Base-by-base conservation (phyloP, 64 coral and sea anemone genomes). In the Stichodactyla helianthus region DNA sequence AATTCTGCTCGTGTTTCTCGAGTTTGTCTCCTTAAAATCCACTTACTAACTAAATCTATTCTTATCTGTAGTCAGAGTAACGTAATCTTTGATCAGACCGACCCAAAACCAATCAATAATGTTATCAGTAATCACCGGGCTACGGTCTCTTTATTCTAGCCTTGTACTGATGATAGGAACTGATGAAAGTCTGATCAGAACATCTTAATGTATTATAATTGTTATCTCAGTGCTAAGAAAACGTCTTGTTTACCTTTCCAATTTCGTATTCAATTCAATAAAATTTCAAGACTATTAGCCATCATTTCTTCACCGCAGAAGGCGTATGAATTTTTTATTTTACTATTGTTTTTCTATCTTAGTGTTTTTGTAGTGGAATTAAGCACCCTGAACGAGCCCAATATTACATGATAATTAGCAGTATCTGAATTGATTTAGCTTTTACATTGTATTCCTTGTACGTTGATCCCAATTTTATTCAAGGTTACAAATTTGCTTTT, bases 21-120 rank as follows among this genome's bases (percentile, higher is more conserved):
- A 14, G 59, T 61, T 5, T 58, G 14, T 58, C 55, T 58, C 14
- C 55, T 58, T 58, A 58, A 11, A 11, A 11, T 58, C 55, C 55
- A 58, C 55, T 58, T 28, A 74, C 68, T 74, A 74, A 74, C 68
- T n/a, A 22, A 68, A 68, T 68, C 68, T 31, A 28, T 74, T 74
- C 68, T 74, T 74, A 74, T 74, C 68, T 31, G 68, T 28, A 74
- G 68, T 74, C 68, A 74, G 68, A 74, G 68, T 74, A 74, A 31
- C 0, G 68, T 74, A 28, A 74, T 74, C 25, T 71, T 31, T 71
- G 68, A 71, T 31, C 68, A 28, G 22, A 71, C 25, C 2, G 26
- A 74, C 68, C 68, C 13, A 19, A 65, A 10, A 65, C 6, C 19
- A 74, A 13, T 31, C 25, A 27, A 6, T 13, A 28, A 31, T 74